Evolutionary conservation across 2,797 vertebrate species (phyloP).

Genomic region (Galaxias olidus): DNA sequence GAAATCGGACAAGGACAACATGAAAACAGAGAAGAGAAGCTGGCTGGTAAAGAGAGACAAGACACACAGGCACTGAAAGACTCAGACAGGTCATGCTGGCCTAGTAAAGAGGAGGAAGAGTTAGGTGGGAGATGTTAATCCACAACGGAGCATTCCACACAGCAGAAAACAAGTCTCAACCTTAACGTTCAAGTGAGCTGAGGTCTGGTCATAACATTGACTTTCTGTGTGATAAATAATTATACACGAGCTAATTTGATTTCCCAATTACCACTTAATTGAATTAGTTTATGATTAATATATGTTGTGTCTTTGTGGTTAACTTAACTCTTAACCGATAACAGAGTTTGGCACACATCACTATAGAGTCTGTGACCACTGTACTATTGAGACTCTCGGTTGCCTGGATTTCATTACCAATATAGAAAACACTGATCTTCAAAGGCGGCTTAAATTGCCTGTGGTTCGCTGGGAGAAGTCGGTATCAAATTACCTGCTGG

Average conservation of each 20-base stretch:
- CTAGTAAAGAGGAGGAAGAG: constrained; percentile 1
- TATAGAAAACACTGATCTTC: constrained; percentile 72
- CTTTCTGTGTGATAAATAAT: too few relatives aligned
- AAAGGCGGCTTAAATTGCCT: constrained; percentile 74
- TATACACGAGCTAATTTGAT: too few relatives aligned
- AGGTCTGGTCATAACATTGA: too few relatives aligned
- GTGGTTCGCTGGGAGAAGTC: constrained; percentile 57
- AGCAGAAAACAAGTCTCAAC: too few relatives aligned
- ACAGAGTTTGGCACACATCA: constrained; percentile 29
- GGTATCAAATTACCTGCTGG: constrained; percentile 70
- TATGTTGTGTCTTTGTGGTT: constrained; percentile 19
- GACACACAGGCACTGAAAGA: constrained; percentile 47
- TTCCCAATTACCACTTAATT: background rate
- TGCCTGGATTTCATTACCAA: constrained; percentile 77
- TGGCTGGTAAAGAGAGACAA: constrained; percentile 16
- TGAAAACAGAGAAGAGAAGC: constrained; percentile 16
- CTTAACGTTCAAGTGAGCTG: too few relatives aligned
- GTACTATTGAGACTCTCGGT: constrained; percentile 43
- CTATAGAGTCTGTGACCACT: constrained; percentile 39
- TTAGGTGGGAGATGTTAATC: too few relatives aligned
- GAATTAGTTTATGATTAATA: background rate
- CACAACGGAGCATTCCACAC: too few relatives aligned
- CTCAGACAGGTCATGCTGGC: constrained; percentile 25
- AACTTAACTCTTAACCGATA: constrained; percentile 30
- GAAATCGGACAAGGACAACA: constrained; percentile 55